Percentiles rank a stretch among this genome's conserved stretches.
phyloP scores from a whole-genome alignment of 2,888 invertebrate species.

The Cerastis leucographa region DNA sequence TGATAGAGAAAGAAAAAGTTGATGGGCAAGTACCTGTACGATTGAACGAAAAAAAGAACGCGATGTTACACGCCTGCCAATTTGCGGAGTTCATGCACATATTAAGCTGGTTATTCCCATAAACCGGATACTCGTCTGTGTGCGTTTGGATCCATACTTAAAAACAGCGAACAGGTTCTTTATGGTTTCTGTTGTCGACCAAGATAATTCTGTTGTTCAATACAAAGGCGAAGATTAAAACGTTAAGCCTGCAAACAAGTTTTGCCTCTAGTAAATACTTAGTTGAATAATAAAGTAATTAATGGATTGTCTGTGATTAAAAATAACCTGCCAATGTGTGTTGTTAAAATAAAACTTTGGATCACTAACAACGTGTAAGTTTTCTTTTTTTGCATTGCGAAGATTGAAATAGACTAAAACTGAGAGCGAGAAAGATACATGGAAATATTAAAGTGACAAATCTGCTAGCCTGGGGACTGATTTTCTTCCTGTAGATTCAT shows the following conservation, averaged over 20 bases:
- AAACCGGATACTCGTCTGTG: constrained; percentile 80
- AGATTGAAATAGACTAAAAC: neutral
- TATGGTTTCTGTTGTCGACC: constrained; percentile 71
- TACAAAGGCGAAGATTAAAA: constrained; percentile 58
- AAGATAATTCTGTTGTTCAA: constrained; percentile 72
- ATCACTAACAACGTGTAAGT: neutral
- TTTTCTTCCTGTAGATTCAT: neutral
- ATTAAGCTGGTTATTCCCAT: constrained; percentile 82
- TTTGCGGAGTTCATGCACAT: constrained; percentile 81
- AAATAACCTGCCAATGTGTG: neutral
- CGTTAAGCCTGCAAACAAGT: constrained; percentile 52
- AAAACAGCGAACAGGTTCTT: constrained; percentile 67
- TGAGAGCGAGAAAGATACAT: neutral
- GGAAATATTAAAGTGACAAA: neutral
- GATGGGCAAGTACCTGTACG: constrained; percentile 31
- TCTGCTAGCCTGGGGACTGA: neutral
- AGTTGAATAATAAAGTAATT: constrained; percentile 16
- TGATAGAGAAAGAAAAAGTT: constrained; percentile 39
- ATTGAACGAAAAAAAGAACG: constrained; percentile 61
- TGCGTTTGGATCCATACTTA: constrained; percentile 71
- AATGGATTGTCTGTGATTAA: constrained; percentile 22
- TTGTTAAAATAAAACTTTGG: neutral
- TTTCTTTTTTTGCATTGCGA: neutral
- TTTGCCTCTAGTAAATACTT: constrained; percentile 10
- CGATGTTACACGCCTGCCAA: constrained; percentile 74